A percentile compares a stretch with the other conserved stretches of the same genome.
Evolutionary conservation across 2,797 vertebrate species (phyloP).

Genomic region (Sphaeramia orbicularis): DNA sequence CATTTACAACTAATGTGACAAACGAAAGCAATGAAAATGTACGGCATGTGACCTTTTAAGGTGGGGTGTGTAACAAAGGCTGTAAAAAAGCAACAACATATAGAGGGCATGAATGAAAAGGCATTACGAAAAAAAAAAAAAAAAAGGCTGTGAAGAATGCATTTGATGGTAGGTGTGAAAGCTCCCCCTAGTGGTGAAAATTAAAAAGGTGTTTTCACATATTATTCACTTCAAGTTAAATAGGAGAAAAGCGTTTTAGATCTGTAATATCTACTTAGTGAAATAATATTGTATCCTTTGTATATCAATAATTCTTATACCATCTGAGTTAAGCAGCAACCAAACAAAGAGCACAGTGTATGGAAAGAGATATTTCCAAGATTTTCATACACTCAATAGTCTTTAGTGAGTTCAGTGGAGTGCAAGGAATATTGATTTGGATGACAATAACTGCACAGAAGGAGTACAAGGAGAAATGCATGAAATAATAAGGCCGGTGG

Average conservation of each 20-base stretch:
- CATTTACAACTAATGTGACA: conserved; percentile 48
- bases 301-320: conserved; percentile 8
- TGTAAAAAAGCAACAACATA: conserved; percentile 48
- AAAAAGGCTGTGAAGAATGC: conserved; percentile 33
- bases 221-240: conserved; percentile 12
- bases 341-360: not conserved
- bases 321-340: conserved; percentile 26
- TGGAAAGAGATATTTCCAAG: conserved; percentile 5
- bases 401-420: conserved; percentile 57
- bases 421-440: conserved; percentile 65
- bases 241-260: conserved; percentile 6
- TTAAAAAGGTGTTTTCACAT: conserved; percentile 7
- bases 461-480: conserved; percentile 15
- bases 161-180: conserved; percentile 73
- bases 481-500: conserved; percentile 22
- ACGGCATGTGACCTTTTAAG: conserved; percentile 56
- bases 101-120: conserved; percentile 53
- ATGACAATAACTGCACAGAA: conserved; percentile 58
- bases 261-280: conserved; percentile 15
- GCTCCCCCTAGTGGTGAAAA: conserved; percentile 82
- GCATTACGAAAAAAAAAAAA: conserved; percentile 40
- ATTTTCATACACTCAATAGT: conserved; percentile 50
- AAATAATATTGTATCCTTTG: conserved; percentile 3
- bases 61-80: conserved; percentile 58
- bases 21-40: conserved; percentile 48